Percentiles rank a stretch among this genome's conserved stretches.
Evolutionary conservation across 2,797 vertebrate species (phyloP).

Genomic region (Euthynnus affinis): DNA sequence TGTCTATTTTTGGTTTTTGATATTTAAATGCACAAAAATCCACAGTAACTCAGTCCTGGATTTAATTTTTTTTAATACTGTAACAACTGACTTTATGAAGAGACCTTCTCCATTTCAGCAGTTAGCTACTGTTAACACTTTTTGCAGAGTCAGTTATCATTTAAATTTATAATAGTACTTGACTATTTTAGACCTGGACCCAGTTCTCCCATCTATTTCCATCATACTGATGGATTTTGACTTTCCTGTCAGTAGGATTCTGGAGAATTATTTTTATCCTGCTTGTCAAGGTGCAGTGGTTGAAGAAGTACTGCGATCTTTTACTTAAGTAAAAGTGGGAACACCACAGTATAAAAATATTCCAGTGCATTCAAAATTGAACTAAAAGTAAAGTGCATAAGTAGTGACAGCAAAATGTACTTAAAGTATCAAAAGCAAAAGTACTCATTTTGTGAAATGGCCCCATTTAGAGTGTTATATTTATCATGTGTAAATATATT

Average conservation of each 20-base stretch:
- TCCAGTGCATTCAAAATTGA: too few species aligned
- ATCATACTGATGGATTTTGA: background rate
- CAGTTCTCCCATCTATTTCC: background rate
- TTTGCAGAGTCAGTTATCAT: constrained; percentile 1
- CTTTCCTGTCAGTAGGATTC: background rate
- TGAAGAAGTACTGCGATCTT: too few species aligned
- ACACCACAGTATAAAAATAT: too few species aligned
- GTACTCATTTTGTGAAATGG: too few species aligned
- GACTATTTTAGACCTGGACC: constrained; percentile 8
- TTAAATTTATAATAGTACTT: constrained; percentile 9
- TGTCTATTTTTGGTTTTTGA: background rate
- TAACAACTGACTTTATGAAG: background rate
- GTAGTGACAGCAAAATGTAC: too few species aligned
- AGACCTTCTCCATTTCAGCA: background rate
- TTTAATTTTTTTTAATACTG: background rate
- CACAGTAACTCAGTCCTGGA: background rate
- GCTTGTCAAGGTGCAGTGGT: background rate
- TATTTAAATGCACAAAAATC: background rate
- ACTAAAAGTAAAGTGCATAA: too few species aligned
- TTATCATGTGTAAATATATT: too few species aligned
- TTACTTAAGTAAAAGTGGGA: too few species aligned
- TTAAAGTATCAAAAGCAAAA: too few species aligned
- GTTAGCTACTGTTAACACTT: background rate
- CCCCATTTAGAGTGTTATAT: too few species aligned
- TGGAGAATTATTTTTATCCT: background rate